Base-by-base conservation (phyloP, 2,797 vertebrate genomes). In the Premnoplex brunnescens region DNA sequence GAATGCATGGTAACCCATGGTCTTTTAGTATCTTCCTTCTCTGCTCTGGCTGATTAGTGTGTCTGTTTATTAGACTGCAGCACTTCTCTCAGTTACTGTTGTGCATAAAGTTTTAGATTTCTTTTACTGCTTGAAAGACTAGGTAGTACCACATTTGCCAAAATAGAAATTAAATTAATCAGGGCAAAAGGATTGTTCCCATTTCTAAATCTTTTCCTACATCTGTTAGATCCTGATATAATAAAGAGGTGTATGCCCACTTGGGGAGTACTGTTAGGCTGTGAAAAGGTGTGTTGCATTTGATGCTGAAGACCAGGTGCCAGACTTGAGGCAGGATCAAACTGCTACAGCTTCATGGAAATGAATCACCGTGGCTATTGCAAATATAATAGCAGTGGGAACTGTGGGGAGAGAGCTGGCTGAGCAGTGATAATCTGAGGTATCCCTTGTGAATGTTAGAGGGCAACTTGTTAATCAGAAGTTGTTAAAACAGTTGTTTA, bases 401-500 rank as follows among this genome's bases (percentile, higher is more conserved):
- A 55, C 48, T 22, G 58, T 52, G 34, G 28, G 32, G 48, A 76
- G 46, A 55, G 58, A 77, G 23, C 43, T 69, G 75, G 30, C 54
- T 68, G n/a, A 92, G 85, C 72, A 81, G 28, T 10, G 58, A 58
- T 49, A 51, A 80, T 91, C 79, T 16, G 0, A 83, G 60, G 52
- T 58, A 32, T 37, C 66, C 86, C 79, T 60, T 86, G 59, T 66
- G 18, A 26, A 9, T 74, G 48, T 86, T 86, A 86, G 75, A 91
- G 79, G 66, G 76, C 16, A 15, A 52, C 69, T 89, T 89, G 85
- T 60, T 92, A 92, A 92, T 81, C 81, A 94, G 91, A 93, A 93
- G 71, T 90, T 91, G 90, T 85, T 95, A 96, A 95, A 93, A 92
- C 52, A 46, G 85, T 96, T 96, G 92, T 93, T 97, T 91, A 92